These are phyloP conservation scores for Salpingus planirostris DNA, from an alignment of 2,888 invertebrate genomes.

Conservation along the genomic window DNA sequence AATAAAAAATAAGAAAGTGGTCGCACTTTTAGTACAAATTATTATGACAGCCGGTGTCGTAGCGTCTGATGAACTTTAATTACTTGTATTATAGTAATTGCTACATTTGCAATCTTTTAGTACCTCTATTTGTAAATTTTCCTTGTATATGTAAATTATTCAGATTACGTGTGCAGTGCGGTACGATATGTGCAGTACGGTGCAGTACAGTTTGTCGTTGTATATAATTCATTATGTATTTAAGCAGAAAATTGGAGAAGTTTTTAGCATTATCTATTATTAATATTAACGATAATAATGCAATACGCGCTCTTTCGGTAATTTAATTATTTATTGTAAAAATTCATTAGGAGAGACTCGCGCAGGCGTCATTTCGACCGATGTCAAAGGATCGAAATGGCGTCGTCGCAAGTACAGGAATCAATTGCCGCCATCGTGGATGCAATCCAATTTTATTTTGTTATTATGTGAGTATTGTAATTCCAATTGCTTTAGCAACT, in stretches of 20 bases:
- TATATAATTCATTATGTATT: too few species aligned
- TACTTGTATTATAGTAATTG: slow-evolving; percentile 35
- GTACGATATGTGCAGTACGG: too few species aligned
- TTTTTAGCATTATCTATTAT: too few species aligned
- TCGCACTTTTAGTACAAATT: slow-evolving; percentile 41
- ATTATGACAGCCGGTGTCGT: slow-evolving; percentile 25
- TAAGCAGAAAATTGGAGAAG: too few species aligned
- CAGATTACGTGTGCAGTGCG: slow-evolving; percentile 37
- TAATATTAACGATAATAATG: too few species aligned
- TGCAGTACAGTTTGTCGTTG: slow-evolving; percentile 41
- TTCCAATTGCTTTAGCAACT: slow-evolving; percentile 5
- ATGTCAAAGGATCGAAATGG: too few species aligned
- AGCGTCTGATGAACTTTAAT: slow-evolving; percentile 21
- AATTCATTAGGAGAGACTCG: too few species aligned
- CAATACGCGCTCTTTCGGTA: too few species aligned
- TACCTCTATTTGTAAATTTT: slow-evolving; percentile 38
- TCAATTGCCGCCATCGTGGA: too few species aligned
- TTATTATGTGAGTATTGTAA: slow-evolving; percentile 6
- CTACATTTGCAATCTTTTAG: slow-evolving; percentile 40
- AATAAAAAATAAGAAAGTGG: too few species aligned
- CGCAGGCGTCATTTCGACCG: too few species aligned
- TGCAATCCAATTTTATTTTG: neutral
- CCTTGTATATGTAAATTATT: slow-evolving; percentile 36
- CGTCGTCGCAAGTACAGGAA: slow-evolving; percentile 3
- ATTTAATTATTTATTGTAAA: too few species aligned